Evolutionary conservation across 2,888 invertebrate species (phyloP).

Genomic region (Hirtodrosophila cameraria): DNA sequence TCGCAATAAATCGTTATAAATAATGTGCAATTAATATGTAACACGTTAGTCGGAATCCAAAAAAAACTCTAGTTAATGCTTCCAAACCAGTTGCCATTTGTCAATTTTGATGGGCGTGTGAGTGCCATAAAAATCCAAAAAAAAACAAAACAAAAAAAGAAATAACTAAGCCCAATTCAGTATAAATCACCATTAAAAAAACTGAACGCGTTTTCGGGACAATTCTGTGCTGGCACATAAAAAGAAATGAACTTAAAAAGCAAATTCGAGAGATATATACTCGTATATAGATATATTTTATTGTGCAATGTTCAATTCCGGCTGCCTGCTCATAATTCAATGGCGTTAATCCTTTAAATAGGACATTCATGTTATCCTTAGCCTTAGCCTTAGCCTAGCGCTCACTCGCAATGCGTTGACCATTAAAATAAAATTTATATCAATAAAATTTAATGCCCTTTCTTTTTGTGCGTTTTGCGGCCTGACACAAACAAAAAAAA

Average conservation of each 20-base stretch:
- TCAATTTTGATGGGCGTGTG: slow-evolving; percentile 76
- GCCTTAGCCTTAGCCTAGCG: no score
- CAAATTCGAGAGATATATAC: slow-evolving; percentile 70
- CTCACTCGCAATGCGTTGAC: slow-evolving; percentile 50
- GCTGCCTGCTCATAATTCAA: slow-evolving; percentile 76
- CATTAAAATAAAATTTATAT: slow-evolving; percentile 81
- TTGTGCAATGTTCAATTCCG: slow-evolving; percentile 52
- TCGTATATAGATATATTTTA: slow-evolving; percentile 67
- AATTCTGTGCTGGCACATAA: slow-evolving; percentile 71
- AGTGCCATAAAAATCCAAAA: slow-evolving; percentile 64
- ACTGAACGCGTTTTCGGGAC: slow-evolving; percentile 54
- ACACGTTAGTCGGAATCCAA: slow-evolving; percentile 69
- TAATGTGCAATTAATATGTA: slow-evolving; percentile 79
- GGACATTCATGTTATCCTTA: slow-evolving; percentile 82
- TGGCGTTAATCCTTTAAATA: slow-evolving; percentile 84
- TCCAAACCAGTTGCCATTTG: slow-evolving; percentile 63
- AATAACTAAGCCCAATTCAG: slow-evolving; percentile 5
- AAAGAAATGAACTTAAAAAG: slow-evolving; percentile 84
- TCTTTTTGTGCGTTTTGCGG: slow-evolving; percentile 8
- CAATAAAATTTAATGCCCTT: slow-evolving; percentile 72
- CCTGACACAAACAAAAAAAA: no score
- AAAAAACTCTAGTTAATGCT: slow-evolving; percentile 52
- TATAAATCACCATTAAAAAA: slow-evolving; percentile 79
- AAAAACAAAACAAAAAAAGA: slow-evolving; percentile 3
- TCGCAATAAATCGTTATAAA: slow-evolving; percentile 62